phyloP scores from a whole-genome alignment of 1,140 invertebrate genomes.

The Bombus waltoni region DNA sequence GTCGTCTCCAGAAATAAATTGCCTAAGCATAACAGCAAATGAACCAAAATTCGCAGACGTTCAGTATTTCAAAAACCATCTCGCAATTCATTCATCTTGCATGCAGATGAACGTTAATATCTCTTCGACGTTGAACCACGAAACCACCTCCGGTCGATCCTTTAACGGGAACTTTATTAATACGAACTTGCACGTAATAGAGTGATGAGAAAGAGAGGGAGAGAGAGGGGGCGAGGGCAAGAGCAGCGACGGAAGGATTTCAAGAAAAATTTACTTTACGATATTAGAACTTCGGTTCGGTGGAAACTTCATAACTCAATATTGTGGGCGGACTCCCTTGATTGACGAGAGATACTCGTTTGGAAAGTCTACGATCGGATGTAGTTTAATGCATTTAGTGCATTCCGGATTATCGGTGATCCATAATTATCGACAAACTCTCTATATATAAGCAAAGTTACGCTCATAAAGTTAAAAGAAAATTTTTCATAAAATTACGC shows the following conservation, averaged over 20 bases:
- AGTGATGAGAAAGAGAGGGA: not conserved
- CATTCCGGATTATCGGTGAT: not conserved
- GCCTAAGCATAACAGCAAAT: not conserved
- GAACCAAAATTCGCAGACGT: not conserved
- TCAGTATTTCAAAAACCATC: not conserved
- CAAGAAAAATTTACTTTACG: slow-evolving; percentile 31
- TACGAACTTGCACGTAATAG: slow-evolving; percentile 3
- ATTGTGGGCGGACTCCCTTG: not conserved
- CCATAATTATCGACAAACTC: not conserved
- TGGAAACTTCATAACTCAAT: slow-evolving; percentile 23
- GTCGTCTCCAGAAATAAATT: not conserved
- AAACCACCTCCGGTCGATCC: not conserved
- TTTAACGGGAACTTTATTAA: slow-evolving; percentile 30
- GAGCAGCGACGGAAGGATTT: not conserved
- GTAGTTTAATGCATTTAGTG: not conserved
- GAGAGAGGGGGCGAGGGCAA: no score
- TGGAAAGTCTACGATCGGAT: not conserved
- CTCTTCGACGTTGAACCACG: not conserved
- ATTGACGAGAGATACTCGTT: not conserved
- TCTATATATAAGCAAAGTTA: not conserved
- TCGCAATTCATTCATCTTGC: no score
- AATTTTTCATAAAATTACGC: not conserved
- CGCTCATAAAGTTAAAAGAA: not conserved
- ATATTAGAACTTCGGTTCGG: slow-evolving; percentile 16
- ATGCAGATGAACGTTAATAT: slow-evolving; percentile 16